phyloP scores from a whole-genome alignment of 2,888 invertebrate species.

The Sceliomorpha sp. region DNA sequence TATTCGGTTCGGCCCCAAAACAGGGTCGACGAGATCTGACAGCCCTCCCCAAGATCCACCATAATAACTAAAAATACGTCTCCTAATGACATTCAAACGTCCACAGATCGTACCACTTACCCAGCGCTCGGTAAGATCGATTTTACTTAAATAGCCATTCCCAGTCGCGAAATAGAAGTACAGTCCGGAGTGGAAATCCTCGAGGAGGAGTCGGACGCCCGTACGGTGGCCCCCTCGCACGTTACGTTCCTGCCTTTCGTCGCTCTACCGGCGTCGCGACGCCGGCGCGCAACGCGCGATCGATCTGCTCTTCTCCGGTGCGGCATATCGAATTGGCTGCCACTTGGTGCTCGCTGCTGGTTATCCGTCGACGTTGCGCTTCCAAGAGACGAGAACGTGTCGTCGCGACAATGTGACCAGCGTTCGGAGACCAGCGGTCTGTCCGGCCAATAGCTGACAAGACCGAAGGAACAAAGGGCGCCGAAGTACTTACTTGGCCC shows the following conservation, averaged over 20 bases:
- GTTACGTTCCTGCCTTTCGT: conserved; percentile 38
- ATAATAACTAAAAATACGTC: too few relatives aligned
- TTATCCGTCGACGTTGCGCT: conserved; percentile 25
- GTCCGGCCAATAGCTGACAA: conserved; percentile 4
- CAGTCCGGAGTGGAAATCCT: conserved; percentile 34
- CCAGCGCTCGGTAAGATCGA: too few relatives aligned
- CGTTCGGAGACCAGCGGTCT: not conserved
- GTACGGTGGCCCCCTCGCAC: conserved; percentile 42
- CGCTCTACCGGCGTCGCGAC: conserved; percentile 61
- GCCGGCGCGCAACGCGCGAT: conserved; percentile 76
- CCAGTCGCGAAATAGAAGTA: conserved; percentile 1
- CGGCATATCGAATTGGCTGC: conserved; percentile 47
- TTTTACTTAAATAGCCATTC: too few relatives aligned
- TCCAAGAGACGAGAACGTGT: conserved; percentile 15
- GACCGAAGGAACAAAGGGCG: too few relatives aligned
- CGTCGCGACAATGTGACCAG: conserved; percentile 48
- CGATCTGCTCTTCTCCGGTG: conserved; percentile 66
- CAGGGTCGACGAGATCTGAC: too few relatives aligned
- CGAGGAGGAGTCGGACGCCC: conserved; percentile 27
- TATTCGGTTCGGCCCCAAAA: too few relatives aligned
- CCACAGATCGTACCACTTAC: too few relatives aligned
- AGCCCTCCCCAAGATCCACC: too few relatives aligned
- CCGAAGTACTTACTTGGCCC: too few relatives aligned
- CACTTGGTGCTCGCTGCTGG: conserved; percentile 51
- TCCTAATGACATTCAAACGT: too few relatives aligned